phyloP scores from a whole-genome alignment of 1,140 invertebrate species.

The Littorina saxatilis region DNA sequence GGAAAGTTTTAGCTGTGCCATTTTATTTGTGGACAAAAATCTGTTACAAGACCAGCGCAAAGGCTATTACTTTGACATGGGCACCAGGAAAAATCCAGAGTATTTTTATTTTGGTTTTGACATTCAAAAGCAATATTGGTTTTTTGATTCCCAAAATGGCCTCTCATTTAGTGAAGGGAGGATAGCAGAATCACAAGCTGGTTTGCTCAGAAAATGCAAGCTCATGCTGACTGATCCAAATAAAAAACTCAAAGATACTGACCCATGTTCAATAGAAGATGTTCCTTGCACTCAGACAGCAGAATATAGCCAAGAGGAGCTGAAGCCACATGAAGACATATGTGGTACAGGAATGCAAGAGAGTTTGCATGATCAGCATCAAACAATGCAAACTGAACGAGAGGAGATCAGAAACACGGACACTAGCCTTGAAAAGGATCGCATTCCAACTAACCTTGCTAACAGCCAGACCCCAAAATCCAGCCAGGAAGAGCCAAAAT shows the following conservation, averaged over 20 bases:
- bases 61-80: background rate
- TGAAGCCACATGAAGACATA: no score
- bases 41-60: background rate
- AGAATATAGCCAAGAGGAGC: background rate
- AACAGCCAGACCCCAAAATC: background rate
- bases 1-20: background rate
- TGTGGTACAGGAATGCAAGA: no score
- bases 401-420: no score
- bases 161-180: background rate
- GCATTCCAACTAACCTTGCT: background rate
- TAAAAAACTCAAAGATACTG: no score
- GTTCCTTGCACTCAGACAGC: background rate
- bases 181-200: background rate
- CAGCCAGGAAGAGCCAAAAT: background rate
- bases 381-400: no score
- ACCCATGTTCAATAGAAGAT: background rate
- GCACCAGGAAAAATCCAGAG: background rate
- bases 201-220: background rate
- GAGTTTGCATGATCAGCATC: no score
- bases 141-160: background rate
- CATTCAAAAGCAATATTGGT: background rate
- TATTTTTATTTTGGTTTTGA: background rate
- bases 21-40: background rate
- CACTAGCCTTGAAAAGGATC: no score
- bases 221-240: no score